A percentile compares a stretch with the other conserved stretches of the same genome.
These are phyloP conservation scores for Epinephelus fuscoguttatus DNA, from an alignment of 2,113 vertebrate species.

Conservation along the genomic window DNA sequence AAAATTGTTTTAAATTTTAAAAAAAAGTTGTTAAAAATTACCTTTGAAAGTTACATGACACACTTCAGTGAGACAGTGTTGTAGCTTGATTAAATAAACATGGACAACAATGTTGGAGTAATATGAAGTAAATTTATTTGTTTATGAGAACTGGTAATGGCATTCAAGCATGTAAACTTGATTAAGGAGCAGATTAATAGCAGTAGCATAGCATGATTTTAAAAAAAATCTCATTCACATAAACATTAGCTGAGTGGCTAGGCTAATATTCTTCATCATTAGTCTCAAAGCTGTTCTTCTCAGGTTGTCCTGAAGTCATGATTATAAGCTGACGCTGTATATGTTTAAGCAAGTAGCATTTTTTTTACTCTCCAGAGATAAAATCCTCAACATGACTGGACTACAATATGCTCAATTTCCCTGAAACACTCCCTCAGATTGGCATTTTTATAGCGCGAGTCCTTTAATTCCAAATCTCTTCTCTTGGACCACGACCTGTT, in stretches of 20 bases:
- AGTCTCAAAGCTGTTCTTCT: slow-evolving; percentile 13
- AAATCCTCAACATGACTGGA: background rate
- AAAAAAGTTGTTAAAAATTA: background rate
- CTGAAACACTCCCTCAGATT: background rate
- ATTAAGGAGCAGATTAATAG: background rate
- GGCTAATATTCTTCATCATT: background rate
- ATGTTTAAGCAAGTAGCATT: slow-evolving; percentile 2
- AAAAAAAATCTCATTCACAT: background rate
- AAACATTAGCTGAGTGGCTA: background rate
- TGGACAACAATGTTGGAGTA: background rate
- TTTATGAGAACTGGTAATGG: background rate
- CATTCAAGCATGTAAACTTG: background rate
- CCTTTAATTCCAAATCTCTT: background rate
- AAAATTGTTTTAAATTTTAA: background rate
- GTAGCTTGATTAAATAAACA: background rate
- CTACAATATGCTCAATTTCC: background rate
- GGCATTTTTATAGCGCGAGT: background rate
- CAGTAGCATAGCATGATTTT: background rate
- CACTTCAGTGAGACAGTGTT: background rate
- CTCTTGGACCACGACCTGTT: background rate
- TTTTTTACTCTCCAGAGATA: background rate
- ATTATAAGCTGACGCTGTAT: background rate
- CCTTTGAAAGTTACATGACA: background rate
- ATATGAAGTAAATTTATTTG: background rate
- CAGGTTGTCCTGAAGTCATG: background rate